Evolutionary conservation across 2,797 vertebrate genomes (phyloP).

Genomic region (Champsocephalus esox): DNA sequence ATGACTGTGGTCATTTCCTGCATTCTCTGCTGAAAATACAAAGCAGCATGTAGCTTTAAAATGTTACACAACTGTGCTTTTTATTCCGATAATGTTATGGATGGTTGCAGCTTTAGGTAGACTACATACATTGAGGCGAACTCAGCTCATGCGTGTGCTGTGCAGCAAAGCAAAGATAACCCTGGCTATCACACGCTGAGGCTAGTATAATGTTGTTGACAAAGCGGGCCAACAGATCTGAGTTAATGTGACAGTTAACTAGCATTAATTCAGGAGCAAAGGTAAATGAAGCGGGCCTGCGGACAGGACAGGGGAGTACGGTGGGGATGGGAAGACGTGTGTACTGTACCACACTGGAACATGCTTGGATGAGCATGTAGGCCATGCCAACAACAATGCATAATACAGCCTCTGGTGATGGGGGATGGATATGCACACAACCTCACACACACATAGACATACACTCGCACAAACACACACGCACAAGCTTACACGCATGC

Average conservation of each 20-base stretch:
- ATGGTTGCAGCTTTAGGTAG: constrained; percentile 46
- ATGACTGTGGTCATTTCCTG: neutral
- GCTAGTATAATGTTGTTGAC: constrained; percentile 75
- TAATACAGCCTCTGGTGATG: constrained; percentile 84
- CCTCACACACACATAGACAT: constrained; percentile 36
- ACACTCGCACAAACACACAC: constrained; percentile 33
- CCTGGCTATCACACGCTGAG: constrained; percentile 58
- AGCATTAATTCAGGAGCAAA: constrained; percentile 84
- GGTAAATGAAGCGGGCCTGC: constrained; percentile 80
- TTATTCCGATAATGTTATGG: constrained; percentile 43
- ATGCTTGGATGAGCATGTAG: constrained; percentile 88
- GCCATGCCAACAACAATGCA: constrained; percentile 87
- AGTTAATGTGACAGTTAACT: constrained; percentile 84
- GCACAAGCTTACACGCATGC: constrained; percentile 63
- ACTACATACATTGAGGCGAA: constrained; percentile 37
- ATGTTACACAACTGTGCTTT: constrained; percentile 36
- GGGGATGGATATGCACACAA: constrained; percentile 64
- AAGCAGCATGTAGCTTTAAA: constrained; percentile 28
- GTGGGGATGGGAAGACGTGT: constrained; percentile 79
- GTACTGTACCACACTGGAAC: constrained; percentile 80
- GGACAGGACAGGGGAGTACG: constrained; percentile 73
- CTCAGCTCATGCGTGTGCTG: constrained; percentile 45
- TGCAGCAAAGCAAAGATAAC: constrained; percentile 67
- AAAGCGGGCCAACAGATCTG: constrained; percentile 71
- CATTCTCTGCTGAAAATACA: constrained; percentile 13